Conservation (phyloP, 2,113 vertebrate genomes). For the Lophotis ruficrista region DNA sequence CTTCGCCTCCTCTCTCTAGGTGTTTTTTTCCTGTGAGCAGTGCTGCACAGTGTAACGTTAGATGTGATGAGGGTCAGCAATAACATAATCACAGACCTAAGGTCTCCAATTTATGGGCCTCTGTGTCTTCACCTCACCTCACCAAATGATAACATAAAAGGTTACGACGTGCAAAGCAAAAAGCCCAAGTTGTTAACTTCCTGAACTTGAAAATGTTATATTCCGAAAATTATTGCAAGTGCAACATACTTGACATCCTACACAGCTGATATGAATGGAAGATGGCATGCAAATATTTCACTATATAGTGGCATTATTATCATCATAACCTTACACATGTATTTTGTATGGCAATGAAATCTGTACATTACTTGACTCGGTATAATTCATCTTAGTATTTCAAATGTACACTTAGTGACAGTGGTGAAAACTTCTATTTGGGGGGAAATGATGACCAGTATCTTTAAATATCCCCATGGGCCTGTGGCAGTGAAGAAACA, state of each 20-base stretch:
- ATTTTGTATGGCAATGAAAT: slow-evolving; percentile 23
- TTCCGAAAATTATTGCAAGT: slow-evolving; percentile 53
- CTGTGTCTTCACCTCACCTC: slow-evolving; percentile 37
- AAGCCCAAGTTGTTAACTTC: slow-evolving; percentile 74
- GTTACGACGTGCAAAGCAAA: slow-evolving; percentile 66
- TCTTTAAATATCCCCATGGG: not conserved
- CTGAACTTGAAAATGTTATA: slow-evolving; percentile 68
- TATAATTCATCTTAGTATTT: slow-evolving; percentile 53
- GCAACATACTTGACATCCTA: slow-evolving; percentile 64
- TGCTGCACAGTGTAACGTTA: not conserved
- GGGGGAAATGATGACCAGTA: not conserved
- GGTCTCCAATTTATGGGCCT: slow-evolving; percentile 25
- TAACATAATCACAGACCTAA: slow-evolving; percentile 47
- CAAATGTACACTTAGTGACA: slow-evolving; percentile 10
- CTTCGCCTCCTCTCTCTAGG: not conserved
- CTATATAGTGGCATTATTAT: not conserved
- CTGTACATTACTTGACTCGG: slow-evolving; percentile 54
- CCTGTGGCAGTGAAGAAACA: not conserved
- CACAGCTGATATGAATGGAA: slow-evolving; percentile 48
- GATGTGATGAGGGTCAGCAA: slow-evolving; percentile 7
- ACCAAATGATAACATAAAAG: slow-evolving; percentile 68
- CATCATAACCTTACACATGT: not conserved
- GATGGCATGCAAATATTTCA: slow-evolving; percentile 53
- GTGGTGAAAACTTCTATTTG: slow-evolving; percentile 22
- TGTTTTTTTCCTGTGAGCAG: not conserved